Evolutionary conservation across 2,113 vertebrate species (phyloP).

Genomic region (Caloenas nicobarica): DNA sequence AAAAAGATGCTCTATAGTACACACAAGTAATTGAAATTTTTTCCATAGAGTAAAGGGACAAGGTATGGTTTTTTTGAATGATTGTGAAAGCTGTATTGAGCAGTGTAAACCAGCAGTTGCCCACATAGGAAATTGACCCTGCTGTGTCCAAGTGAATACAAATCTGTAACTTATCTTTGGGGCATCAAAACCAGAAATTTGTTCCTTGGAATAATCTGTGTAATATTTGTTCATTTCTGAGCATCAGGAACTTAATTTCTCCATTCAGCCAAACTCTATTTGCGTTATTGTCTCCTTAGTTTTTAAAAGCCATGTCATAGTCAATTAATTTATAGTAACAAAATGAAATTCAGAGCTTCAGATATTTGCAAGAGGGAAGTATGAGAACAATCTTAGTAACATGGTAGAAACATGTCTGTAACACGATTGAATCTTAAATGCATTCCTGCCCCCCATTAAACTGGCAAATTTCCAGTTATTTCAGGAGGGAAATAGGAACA

Average conservation of each 20-base stretch:
- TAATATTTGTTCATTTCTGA: not conserved
- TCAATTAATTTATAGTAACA: not conserved
- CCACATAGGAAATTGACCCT: rapidly evolving
- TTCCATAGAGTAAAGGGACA: not conserved
- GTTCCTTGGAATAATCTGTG: not conserved
- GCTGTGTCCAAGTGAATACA: not conserved
- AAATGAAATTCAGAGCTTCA: not conserved
- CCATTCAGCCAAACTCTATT: not conserved
- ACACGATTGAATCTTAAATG: not conserved
- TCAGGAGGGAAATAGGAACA: not conserved
- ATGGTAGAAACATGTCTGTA: not conserved
- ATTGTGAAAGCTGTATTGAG: not conserved
- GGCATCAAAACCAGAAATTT: not conserved
- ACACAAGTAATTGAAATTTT: not conserved
- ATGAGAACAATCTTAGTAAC: not conserved
- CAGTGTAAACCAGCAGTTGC: not conserved
- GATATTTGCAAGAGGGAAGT: not conserved
- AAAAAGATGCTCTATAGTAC: not conserved
- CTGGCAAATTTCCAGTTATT: not conserved
- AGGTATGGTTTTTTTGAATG: not conserved
- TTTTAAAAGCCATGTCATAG: not conserved
- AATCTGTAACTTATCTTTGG: not conserved
- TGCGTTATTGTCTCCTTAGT: not conserved
- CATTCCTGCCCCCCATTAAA: not conserved
- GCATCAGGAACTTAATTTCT: not conserved